Base-by-base conservation (phyloP, 2,113 vertebrate genomes). In the Hypomesus transpacificus region DNA sequence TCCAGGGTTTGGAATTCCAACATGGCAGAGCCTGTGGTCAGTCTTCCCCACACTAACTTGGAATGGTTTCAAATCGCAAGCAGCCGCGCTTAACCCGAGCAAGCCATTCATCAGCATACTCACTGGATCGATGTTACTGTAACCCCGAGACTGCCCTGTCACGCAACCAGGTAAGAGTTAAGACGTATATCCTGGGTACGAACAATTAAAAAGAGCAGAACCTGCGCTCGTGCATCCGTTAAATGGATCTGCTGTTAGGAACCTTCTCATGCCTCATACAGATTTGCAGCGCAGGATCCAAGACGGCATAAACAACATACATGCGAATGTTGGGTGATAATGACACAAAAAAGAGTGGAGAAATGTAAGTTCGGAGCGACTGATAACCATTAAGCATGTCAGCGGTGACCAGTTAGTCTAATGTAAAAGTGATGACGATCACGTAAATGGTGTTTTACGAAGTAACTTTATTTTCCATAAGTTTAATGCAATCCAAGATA, bases 1-100 rank as follows among this genome's bases (percentile, higher is more conserved):
- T 98, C 96, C 95, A 93, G 94, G 94, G 93, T 95, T 96, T 95
- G 94, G 95, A 95, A 97, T 96, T 97, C 95, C 96, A 98, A 97
- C 96, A 98, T 98, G 96, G 96, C 95, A 98, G 96, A 97, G 95
- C 94, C 95, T 95, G 94, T 92, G 94, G 92, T 94, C 94, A 93
- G 95, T 94, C 94, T 93, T 94, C 93, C 92, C 91, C 93, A 93
- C 93, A 93, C 92, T 94, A 94, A 96, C 95, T 97, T 94, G 96
- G 95, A 95, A 95, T 95, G 96, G 91, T 96, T 95, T 96, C 95
- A 95, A 91, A 94, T 91, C 90, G 88, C 90, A 91, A 93, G 92
- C 94, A 90, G 92, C 93, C 91, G 91, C 92, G 88, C 93, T 93
- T 93, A 92, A 93, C 92, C 93, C 90, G 82, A 85, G 90, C 87